Conservation (phyloP, 2,888 invertebrate genomes). For the Aethes cnicana region DNA sequence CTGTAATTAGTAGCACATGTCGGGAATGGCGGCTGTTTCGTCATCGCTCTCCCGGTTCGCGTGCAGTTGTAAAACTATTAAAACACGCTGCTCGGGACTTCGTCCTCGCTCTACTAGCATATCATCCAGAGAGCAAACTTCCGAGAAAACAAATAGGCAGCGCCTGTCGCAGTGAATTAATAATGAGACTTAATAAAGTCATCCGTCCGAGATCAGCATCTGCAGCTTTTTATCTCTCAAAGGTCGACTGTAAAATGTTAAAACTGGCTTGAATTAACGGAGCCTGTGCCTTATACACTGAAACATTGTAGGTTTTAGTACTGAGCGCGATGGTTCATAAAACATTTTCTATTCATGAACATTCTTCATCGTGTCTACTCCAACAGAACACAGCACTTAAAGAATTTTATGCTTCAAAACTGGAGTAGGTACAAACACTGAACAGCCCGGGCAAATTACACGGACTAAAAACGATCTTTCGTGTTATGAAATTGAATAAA, state of each 20-base stretch:
- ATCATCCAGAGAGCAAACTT: conserved; percentile 35
- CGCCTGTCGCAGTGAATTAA: conserved; percentile 27
- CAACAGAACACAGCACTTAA: conserved; percentile 34
- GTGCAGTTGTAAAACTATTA: conserved; percentile 57
- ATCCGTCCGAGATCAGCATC: too few species aligned
- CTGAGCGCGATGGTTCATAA: conserved; percentile 50
- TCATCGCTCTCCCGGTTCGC: conserved; percentile 38
- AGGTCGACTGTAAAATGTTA: conserved; percentile 66
- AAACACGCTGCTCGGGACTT: conserved; percentile 42
- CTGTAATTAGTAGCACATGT: conserved; percentile 62
- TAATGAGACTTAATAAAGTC: conserved; percentile 20
- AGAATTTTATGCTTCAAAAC: conserved; percentile 36
- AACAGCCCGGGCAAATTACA: conserved; percentile 22
- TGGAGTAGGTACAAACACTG: conserved; percentile 24
- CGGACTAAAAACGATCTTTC: conserved; percentile 2
- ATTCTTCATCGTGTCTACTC: conserved; percentile 35
- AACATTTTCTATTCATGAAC: conserved; percentile 53
- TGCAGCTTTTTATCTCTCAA: conserved; percentile 46
- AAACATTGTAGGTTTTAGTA: conserved; percentile 59
- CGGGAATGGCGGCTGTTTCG: conserved; percentile 49
- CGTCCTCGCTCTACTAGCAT: conserved; percentile 49
- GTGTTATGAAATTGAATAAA: conserved; percentile 7
- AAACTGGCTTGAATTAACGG: conserved; percentile 61
- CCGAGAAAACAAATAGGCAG: conserved; percentile 49
- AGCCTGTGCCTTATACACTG: conserved; percentile 50